Evolutionary conservation across 2,113 vertebrate species (phyloP).

Genomic region (Pogonocichla stellata): DNA sequence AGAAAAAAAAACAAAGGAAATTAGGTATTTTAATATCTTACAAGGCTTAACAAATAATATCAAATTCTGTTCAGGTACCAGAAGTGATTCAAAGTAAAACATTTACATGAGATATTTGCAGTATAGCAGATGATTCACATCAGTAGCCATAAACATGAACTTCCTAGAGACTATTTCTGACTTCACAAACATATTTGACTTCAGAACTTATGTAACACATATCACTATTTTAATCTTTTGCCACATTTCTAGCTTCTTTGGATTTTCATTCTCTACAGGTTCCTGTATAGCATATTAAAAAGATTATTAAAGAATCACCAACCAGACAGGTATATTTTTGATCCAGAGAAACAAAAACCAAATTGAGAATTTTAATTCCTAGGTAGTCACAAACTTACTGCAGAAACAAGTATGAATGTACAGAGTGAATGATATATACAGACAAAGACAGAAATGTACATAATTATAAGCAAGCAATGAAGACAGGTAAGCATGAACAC

Average conservation of each 20-base stretch:
- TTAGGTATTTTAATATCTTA: neutral
- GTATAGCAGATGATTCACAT: neutral
- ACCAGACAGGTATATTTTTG: neutral
- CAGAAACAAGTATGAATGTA: neutral
- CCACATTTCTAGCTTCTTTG: neutral
- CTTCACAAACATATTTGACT: neutral
- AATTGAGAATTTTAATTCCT: neutral
- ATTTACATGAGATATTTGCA: neutral
- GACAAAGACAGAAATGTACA: neutral
- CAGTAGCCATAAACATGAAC: neutral
- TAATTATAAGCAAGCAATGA: constrained; percentile 44
- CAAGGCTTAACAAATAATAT: neutral
- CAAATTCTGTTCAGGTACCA: neutral
- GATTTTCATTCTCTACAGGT: neutral
- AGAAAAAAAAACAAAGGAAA: neutral
- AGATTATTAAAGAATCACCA: neutral
- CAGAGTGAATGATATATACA: neutral
- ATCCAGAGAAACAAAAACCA: neutral
- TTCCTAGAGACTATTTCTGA: neutral
- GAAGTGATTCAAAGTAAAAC: neutral
- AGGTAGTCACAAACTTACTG: neutral
- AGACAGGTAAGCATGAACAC: constrained; percentile 56
- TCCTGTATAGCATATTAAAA: neutral
- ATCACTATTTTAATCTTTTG: neutral
- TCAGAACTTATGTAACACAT: neutral